Evolutionary conservation across 2,113 vertebrate genomes (phyloP), one percentile per base, ranked within the genome.

Genomic region (Phaetusa simplex): DNA sequence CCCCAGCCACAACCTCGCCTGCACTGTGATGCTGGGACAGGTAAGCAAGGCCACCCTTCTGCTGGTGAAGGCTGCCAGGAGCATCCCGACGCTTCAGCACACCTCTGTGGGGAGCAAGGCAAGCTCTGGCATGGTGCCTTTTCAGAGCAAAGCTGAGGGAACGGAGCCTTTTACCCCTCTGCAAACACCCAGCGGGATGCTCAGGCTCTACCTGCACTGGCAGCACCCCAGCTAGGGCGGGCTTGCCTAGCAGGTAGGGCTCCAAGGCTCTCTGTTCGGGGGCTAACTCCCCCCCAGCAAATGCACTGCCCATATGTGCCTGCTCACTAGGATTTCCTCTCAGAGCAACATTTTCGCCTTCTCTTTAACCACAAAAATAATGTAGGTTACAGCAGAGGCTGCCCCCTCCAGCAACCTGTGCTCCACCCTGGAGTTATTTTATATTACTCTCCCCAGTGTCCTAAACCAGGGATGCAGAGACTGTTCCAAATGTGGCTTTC

Each of bases 391-490:
- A 74, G 65, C 24, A 93, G n/a, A 79, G 69, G 30, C 52, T 93
- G 38, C 52, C 32, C 71, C 55, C 42, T 95, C 70, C 45, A 94
- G 81, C 67, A 89, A 59, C 43, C n/a, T 78, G 74, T 78, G 67
- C 66, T 93, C 71, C 83, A 88, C 79, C 66, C 86, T 81, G 73
- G 69, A 95, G 88, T 80, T 8, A 94, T 94, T 95, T 94, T 56
- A 38, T 82, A 94, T 95, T 88, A 77, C 45, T 91, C 76, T 82
- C 88, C 52, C 76, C 69, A 40, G 73, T 77, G 71, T 88, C 76
- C 90, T 93, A 78, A 61, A 95, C 27, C 6, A 79, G 32, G 56
- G 38, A 81, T 79, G 70, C 86, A 94, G 53, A 96, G 65, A 91
- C 55, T 73, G 53, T 69, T 96, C 58, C 64, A 95, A 95, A 94